Percentiles rank a stretch among this genome's conserved stretches.
Conservation (phyloP, 2,888 invertebrate species). For the Chrysolina oricalcia region DNA sequence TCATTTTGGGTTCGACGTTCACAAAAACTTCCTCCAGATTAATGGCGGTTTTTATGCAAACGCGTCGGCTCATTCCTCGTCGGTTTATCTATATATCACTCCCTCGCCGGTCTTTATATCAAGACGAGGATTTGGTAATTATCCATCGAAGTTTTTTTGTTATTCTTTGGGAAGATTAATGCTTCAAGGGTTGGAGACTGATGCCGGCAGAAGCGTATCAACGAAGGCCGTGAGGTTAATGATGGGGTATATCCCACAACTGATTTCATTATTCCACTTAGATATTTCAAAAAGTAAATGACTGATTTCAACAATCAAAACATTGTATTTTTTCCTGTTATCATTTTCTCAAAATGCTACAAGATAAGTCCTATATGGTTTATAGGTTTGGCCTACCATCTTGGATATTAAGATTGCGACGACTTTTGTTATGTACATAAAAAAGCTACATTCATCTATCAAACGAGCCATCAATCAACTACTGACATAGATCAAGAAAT, state of each 20-base stretch:
- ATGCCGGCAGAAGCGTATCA: constrained; percentile 15
- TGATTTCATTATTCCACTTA: not conserved
- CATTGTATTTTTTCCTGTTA: too few relatives aligned
- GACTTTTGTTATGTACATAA: too few relatives aligned
- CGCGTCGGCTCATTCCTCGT: constrained; percentile 29
- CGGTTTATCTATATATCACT: constrained; percentile 50
- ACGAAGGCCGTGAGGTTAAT: not conserved
- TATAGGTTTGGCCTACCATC: too few relatives aligned
- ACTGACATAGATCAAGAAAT: too few relatives aligned
- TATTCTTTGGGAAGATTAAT: constrained; percentile 47
- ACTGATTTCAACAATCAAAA: too few relatives aligned
- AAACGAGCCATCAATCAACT: too few relatives aligned
- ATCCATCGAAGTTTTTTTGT: constrained; percentile 47
- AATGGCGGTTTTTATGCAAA: constrained; percentile 59
- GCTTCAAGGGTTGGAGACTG: constrained; percentile 33
- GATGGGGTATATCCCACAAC: not conserved
- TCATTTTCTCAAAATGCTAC: too few relatives aligned
- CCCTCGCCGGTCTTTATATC: constrained; percentile 48
- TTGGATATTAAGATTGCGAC: too few relatives aligned
- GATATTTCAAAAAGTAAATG: too few relatives aligned
- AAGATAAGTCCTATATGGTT: too few relatives aligned
- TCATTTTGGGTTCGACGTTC: not conserved
- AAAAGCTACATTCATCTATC: too few relatives aligned
- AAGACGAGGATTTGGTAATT: constrained; percentile 50
- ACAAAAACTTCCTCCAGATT: constrained; percentile 58